These are phyloP conservation scores for Drosophila antonietae DNA, from an alignment of 2,888 invertebrate genomes.

Conservation along the genomic window DNA sequence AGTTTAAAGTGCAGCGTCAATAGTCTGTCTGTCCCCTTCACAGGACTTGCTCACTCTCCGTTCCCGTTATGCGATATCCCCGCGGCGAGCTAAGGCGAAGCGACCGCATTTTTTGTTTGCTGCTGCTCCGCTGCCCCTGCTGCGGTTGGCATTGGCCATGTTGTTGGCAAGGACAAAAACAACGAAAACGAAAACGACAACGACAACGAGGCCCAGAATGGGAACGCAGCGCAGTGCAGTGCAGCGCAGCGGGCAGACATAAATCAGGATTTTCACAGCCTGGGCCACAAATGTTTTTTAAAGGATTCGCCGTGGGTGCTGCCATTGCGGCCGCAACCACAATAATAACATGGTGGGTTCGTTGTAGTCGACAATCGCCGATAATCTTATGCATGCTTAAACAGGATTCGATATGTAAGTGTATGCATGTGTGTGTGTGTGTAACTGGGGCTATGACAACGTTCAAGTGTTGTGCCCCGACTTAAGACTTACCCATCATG, in stretches of 20 bases:
- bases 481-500: slow-evolving; percentile 83
- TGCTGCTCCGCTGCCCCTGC: slow-evolving; percentile 36
- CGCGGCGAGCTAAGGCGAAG: slow-evolving; percentile 39
- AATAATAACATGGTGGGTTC: slow-evolving; percentile 44
- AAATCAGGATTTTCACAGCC: slow-evolving; percentile 76
- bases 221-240: slow-evolving; percentile 39
- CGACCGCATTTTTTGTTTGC: slow-evolving; percentile 73
- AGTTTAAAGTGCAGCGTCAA: slow-evolving; percentile 68
- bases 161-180: slow-evolving; percentile 53
- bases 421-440: background rate
- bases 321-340: slow-evolving; percentile 26
- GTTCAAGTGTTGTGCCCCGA: slow-evolving; percentile 32
- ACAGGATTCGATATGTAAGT: slow-evolving; percentile 38
- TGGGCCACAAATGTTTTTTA: slow-evolving; percentile 77
- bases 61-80: slow-evolving; percentile 62
- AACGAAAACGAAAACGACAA: slow-evolving; percentile 11
- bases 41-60: slow-evolving; percentile 7
- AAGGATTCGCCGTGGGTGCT: slow-evolving; percentile 63
- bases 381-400: slow-evolving; percentile 77
- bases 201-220: slow-evolving; percentile 31
- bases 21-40: background rate
- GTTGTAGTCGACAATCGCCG: slow-evolving; percentile 61
- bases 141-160: slow-evolving; percentile 76
- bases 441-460: slow-evolving; percentile 11
- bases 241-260: slow-evolving; percentile 75